A percentile compares a stretch with the other conserved stretches of the same genome.
Conservation (phyloP, 2,113 vertebrate species). For the Formicarius rufipectus region DNA sequence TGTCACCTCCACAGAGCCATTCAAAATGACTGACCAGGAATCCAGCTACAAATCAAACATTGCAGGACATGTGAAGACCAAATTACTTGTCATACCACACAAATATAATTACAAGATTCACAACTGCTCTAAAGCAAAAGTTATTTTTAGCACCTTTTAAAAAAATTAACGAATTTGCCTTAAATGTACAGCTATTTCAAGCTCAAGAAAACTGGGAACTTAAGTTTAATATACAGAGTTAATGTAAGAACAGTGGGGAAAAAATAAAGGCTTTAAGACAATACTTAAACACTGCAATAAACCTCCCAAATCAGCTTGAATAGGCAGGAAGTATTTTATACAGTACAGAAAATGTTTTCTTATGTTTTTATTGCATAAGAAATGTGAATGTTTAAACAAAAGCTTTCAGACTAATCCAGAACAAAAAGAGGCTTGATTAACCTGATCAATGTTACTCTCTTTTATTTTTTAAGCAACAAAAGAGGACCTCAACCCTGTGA, state of each 20-base stretch:
- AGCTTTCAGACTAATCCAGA: not conserved
- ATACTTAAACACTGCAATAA: not conserved
- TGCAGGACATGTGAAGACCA: not conserved
- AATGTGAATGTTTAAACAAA: not conserved
- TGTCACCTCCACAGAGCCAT: conserved; percentile 96
- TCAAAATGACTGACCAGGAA: conserved; percentile 98
- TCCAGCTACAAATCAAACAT: conserved; percentile 83
- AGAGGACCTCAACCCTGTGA: not conserved
- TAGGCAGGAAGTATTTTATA: not conserved
- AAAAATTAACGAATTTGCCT: not conserved
- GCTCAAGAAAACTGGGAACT: not conserved
- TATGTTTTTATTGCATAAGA: not conserved
- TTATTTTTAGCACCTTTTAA: not conserved
- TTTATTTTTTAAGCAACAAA: not conserved
- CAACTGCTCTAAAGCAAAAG: not conserved
- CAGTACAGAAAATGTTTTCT: not conserved
- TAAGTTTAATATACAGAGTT: not conserved
- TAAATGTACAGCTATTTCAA: not conserved
- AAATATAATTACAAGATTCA: not conserved
- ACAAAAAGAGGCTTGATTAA: not conserved
- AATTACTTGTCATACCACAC: not conserved
- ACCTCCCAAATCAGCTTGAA: not conserved
- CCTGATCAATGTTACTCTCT: not conserved
- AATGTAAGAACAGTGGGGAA: not conserved
- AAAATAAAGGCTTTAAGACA: not conserved